Conservation (phyloP, 2,113 vertebrate genomes). For the Alces alces region DNA sequence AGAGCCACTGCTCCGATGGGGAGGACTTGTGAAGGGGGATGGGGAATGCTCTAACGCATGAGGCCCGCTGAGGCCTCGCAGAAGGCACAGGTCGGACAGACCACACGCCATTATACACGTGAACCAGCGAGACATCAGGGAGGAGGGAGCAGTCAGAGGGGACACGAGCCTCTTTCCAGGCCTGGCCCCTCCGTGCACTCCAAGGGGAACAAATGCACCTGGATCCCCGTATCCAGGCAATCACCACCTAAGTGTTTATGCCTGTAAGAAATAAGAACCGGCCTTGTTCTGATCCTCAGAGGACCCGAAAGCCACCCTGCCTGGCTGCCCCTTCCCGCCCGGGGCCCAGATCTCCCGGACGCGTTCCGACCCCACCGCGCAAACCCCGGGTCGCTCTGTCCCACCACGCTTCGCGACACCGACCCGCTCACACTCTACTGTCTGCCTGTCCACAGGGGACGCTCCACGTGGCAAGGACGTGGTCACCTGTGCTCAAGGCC, state of each 20-base stretch:
- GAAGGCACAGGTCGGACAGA: neutral
- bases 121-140: neutral
- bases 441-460: neutral
- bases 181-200: no score
- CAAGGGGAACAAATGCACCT: neutral
- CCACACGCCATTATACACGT: accelerated
- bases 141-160: neutral
- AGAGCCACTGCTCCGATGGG: neutral
- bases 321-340: accelerated
- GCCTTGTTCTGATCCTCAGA: accelerated
- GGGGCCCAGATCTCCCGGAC: neutral
- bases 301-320: neutral
- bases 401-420: accelerated
- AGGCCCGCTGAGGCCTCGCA: neutral
- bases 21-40: neutral
- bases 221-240: neutral
- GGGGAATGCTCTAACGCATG: neutral
- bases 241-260: neutral
- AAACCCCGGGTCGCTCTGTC: no score
- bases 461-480: accelerated
- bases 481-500: accelerated
- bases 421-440: accelerated
- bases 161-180: neutral
- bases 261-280: neutral
- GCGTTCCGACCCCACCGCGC: accelerated